Evolutionary conservation across 2,113 vertebrate species (phyloP), one percentile per base, ranked within the genome.

Genomic region (Lampris megalopsis): DNA sequence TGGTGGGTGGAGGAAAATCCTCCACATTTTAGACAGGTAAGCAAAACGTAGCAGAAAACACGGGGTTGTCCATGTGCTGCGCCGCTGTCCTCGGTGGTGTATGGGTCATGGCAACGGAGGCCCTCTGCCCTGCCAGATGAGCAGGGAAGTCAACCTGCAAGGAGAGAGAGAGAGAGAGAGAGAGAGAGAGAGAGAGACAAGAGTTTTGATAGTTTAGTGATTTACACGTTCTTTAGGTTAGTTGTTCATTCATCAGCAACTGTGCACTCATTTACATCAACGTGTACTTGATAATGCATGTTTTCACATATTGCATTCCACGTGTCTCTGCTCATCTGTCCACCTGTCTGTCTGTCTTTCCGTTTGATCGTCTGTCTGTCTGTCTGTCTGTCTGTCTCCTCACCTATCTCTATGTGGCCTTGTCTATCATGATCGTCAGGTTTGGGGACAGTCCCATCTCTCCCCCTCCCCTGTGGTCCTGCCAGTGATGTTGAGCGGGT

Each of bases 401-500:
- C 24, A 65, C 54, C 10, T 43, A 62, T 68, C 38, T 47, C 38
- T 41, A 45, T 59, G 40, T 59, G 40, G 5, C 52, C 48, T 63
- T 78, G 61, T 48, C 71, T 82, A 7, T 79, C 59, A 36, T 40
- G 63, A 56, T 52, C 69, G 64, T 78, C 82, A 71, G 48, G 53
- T 78, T 84, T 84, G 69, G 75, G 86, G 88, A 90, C 78, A 70
- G 71, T 75, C 70, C 52, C 61, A 43, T 57, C 40, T 42, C n/a
- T 42, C 66, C 40, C 4, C n/a, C 2, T 54, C 71, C 63, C 89
- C 92, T 95, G 79, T 86, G 79, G 94, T 94, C 93, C 94, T 95
- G 95, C 95, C 95, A 95, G 94, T 93, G 95, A 96, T 96, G 96
- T 95, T 96, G 95, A 96, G 96, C 94, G 91, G 95, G 95, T 98